Percentiles rank a stretch among this genome's conserved stretches.
Conservation (phyloP, 1,140 invertebrate species). For the Chironomus striatipennis region DNA sequence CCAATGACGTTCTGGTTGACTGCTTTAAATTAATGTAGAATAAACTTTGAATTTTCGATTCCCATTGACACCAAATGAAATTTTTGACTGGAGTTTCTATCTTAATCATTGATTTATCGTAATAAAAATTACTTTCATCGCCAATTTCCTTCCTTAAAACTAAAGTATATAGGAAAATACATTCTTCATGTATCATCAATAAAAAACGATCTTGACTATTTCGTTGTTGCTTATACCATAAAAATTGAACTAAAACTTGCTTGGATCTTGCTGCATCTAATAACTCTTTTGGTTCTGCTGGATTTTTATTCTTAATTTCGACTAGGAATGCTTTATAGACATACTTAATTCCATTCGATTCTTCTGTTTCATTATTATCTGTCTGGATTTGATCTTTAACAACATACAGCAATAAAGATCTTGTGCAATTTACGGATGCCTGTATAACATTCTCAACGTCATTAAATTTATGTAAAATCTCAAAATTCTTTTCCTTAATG, state of each 20-base stretch:
- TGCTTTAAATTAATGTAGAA: slow-evolving; percentile 71
- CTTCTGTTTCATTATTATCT: slow-evolving; percentile 28
- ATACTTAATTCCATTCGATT: slow-evolving; percentile 32
- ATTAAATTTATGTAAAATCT: slow-evolving; percentile 53
- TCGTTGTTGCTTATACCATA: slow-evolving; percentile 55
- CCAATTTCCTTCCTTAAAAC: slow-evolving; percentile 38
- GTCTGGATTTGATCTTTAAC: slow-evolving; percentile 41
- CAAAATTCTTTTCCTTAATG: slow-evolving; percentile 46
- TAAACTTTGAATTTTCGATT: slow-evolving; percentile 55
- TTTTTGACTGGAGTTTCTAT: slow-evolving; percentile 57
- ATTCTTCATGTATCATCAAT: slow-evolving; percentile 67
- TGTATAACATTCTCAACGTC: slow-evolving; percentile 59
- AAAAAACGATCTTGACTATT: slow-evolving; percentile 60
- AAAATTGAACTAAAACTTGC: slow-evolving; percentile 69
- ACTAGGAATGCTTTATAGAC: slow-evolving; percentile 50
- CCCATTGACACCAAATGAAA: slow-evolving; percentile 78
- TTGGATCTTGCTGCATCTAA: slow-evolving; percentile 47
- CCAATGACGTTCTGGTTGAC: slow-evolving; percentile 53
- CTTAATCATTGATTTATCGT: slow-evolving; percentile 45
- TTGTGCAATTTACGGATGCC: slow-evolving; percentile 62
- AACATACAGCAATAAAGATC: slow-evolving; percentile 56
- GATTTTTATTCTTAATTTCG: slow-evolving; percentile 46
- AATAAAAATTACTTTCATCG: slow-evolving; percentile 42
- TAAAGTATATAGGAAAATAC: slow-evolving; percentile 42
- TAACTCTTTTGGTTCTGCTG: slow-evolving; percentile 42